Evolutionary conservation across 2,797 vertebrate genomes (phyloP), one percentile per base, ranked within the genome.

Genomic region (Danio albolineatus): DNA sequence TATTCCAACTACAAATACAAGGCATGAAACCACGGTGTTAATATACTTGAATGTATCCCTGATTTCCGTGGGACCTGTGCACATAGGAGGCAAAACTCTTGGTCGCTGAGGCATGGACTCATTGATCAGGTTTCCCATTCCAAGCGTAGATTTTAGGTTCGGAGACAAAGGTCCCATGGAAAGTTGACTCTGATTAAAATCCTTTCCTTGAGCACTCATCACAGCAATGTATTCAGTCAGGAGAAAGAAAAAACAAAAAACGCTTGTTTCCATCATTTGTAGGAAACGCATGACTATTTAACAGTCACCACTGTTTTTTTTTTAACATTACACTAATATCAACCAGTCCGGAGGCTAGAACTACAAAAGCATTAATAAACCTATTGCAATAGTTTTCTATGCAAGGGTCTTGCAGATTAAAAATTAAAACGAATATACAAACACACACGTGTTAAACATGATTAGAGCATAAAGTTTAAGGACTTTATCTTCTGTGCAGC

Each of bases 1-100:
- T 83, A 98, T 96, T 19, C 98, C 98, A 48, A 97, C 89, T 13
- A 97, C 93, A 69, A 99, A 99, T 82, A 99, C 97, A 7, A 97
- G 87, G 84, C 96, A 97, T 49, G 96, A 97, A 66, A 98, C 94
- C 76, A 96, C 92, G 0, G 97, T 98, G 89, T 97, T 99, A 88
- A 99, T 96, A 87, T 98, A 98, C 85, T 96, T 98, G 83, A 98
- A 99, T 4, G 95, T 96, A 85, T 95, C 95, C 48, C 91, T 92
- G 88, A 99, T 95, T 83, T 95, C 95, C 0, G 94, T 95, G 57
- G 89, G 88, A 7, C 92, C 89, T 0, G 91, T 89, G 90, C 98
- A 99, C 90, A 93, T 93, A 0, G 97, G 95, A 4, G 92, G 94
- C 0, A 83, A 73, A 1, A 87, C 67, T 43, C 90, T 89, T 6